Evolutionary conservation across 1,140 invertebrate genomes (phyloP).

Genomic region (Camponotus pennsylvanicus): DNA sequence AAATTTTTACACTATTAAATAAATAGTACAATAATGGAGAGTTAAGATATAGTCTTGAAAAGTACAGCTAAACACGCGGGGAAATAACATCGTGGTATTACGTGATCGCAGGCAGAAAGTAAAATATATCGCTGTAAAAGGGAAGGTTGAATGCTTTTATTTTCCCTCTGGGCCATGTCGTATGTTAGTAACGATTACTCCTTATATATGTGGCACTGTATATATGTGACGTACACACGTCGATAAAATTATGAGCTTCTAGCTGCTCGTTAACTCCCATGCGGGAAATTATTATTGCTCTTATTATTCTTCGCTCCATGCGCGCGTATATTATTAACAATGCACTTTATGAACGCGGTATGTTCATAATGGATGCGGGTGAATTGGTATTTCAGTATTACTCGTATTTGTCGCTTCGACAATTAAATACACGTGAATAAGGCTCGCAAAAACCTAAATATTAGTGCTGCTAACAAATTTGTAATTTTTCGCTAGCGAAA

Average conservation of each 20-base stretch:
- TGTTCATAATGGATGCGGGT: constrained; percentile 18
- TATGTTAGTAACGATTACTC: constrained; percentile 40
- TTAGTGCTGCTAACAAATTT: background rate
- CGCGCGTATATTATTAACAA: constrained; percentile 14
- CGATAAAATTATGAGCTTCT: constrained; percentile 16
- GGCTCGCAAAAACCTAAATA: background rate
- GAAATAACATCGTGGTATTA: constrained; percentile 15
- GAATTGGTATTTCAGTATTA: constrained; percentile 24
- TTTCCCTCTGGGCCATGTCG: constrained; percentile 37
- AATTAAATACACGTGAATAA: constrained; percentile 5
- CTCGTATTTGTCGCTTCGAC: background rate
- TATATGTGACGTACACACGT: background rate
- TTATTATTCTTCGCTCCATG: background rate
- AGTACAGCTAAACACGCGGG: background rate
- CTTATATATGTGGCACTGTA: constrained; percentile 3
- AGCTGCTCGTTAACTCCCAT: constrained; percentile 35
- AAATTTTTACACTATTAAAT: background rate
- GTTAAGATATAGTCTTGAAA: background rate
- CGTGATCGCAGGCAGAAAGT: constrained; percentile 32
- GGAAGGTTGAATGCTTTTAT: constrained; percentile 47
- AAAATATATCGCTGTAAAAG: constrained; percentile 37
- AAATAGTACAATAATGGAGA: background rate
- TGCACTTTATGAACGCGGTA: constrained; percentile 24
- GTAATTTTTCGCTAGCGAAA: too few relatives aligned
- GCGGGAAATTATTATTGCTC: constrained; percentile 18